These are phyloP conservation scores for Caenorhabditis sinica DNA, from an alignment of 2,888 invertebrate species.

Conservation along the genomic window DNA sequence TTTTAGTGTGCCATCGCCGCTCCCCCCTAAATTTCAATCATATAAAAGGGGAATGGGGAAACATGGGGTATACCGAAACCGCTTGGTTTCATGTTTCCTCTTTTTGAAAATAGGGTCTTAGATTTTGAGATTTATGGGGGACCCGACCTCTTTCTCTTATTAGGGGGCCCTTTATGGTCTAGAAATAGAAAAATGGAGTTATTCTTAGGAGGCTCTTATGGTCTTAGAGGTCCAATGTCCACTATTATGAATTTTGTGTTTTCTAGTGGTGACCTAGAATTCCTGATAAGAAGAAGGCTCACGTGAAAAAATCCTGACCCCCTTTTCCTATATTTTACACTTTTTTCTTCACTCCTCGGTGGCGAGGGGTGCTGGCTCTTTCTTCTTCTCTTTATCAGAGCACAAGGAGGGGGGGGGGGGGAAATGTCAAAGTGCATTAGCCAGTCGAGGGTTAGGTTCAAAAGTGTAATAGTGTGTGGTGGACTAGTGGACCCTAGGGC, in stretches of 20 bases:
- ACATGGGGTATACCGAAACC: background rate
- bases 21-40: conserved; percentile 5
- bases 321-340: background rate
- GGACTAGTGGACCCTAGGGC: background rate
- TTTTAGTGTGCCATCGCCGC: background rate
- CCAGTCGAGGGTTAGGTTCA: background rate
- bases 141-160: too few relatives aligned
- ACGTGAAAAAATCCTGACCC: background rate
- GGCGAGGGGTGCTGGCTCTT: conserved; percentile 5
- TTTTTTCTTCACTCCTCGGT: background rate
- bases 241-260: background rate
- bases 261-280: background rate
- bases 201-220: too few relatives aligned
- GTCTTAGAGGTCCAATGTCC: conserved; percentile 3
- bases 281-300: conserved; percentile 2
- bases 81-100: background rate
- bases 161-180: too few relatives aligned
- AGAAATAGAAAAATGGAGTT: too few relatives aligned
- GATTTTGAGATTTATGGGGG: too few relatives aligned
- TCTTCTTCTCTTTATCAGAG: too few relatives aligned
- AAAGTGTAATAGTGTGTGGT: too few relatives aligned
- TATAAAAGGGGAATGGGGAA: conserved; percentile 14
- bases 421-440: conserved; percentile 9
- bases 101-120: too few relatives aligned
- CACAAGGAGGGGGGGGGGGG: background rate